A percentile compares a stretch with the other conserved stretches of the same genome.
Conservation (phyloP, 2,888 invertebrate species). For the Chaitophorus viminalis region DNA sequence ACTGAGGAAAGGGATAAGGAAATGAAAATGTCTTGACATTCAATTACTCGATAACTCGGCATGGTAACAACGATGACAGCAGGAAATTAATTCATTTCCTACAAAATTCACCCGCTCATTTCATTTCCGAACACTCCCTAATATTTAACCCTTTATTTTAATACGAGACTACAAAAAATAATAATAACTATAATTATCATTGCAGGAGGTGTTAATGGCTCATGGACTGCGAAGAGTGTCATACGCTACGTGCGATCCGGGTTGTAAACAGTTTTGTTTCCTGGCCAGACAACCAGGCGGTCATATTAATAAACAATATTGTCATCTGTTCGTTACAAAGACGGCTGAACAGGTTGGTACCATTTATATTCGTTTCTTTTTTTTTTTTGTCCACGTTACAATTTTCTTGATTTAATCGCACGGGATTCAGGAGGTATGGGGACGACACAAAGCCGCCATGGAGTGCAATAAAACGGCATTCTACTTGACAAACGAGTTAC, state of each 20-base stretch:
- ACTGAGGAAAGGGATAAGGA: conserved; percentile 5
- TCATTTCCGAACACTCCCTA: conserved; percentile 19
- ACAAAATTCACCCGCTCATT: not conserved
- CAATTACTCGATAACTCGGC: conserved; percentile 30
- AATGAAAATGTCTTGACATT: conserved; percentile 56
- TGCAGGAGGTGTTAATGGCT: conserved; percentile 83
- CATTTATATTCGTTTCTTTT: too few species aligned
- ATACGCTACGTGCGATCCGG: conserved; percentile 86
- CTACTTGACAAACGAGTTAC: conserved; percentile 52
- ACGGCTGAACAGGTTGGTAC: conserved; percentile 79
- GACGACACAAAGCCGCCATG: not conserved
- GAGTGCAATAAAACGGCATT: conserved; percentile 38
- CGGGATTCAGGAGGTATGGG: not conserved
- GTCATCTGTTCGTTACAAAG: conserved; percentile 83
- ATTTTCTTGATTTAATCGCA: not conserved
- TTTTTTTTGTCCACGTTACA: not conserved
- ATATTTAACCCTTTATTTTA: conserved; percentile 24
- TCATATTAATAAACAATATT: conserved; percentile 78
- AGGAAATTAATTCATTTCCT: conserved; percentile 60
- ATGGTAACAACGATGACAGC: not conserved
- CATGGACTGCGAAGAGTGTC: conserved; percentile 86
- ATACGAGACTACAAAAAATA: not conserved
- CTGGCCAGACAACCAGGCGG: conserved; percentile 78
- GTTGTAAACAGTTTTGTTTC: conserved; percentile 82
- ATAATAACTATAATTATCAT: conserved; percentile 65